Base-by-base conservation (phyloP, 2,113 vertebrate genomes). In the Alosa alosa region DNA sequence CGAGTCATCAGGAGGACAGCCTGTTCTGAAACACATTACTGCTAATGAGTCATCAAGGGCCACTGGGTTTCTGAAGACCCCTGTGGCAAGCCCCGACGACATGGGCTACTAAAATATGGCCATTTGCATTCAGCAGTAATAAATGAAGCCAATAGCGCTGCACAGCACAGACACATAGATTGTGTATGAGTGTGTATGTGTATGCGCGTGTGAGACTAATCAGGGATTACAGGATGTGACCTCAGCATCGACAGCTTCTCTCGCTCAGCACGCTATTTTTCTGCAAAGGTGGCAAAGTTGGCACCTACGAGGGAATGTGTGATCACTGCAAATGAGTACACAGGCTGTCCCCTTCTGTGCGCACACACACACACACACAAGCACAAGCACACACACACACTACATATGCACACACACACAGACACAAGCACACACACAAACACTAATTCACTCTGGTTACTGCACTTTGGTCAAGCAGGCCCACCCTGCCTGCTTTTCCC, bases 211-310 rank as follows among this genome's bases (percentile, higher is more conserved):
- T 25, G 6, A 68, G 64, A 11, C 64, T 72, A 36, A 72, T 72
- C 64, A 72, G 11, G n/a, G 64, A 72, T 72, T 72, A 36, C 64
- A 72, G 64, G 64, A 72, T 36, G 64, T 36, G 64, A 72, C 64
- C 64, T 72, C 64, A 72, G 64, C 11, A 15, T 36, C n/a, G 22
- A 72, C 64, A 72, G 64, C 64, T 72, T 72, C 64, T 7, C 64
- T 25, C 64, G 13, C 64, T 36, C 25, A 72, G 64, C 25, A 72
- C 11, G 64, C 64, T 15, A 72, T 72, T 72, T 72, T 72, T 72
- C 64, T 72, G 64, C 64, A 36, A 72, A 72, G 64, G 64, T 72
- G 64, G 64, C 64, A 72, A 72, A 72, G 64, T 72, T 72, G 64
- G 64, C n/a, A 72, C n/a, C 64, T 72, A 68, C n/a, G 64, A 72